Evolutionary conservation across 2,888 invertebrate species (phyloP).

Genomic region (Plagiodera versicolora): DNA sequence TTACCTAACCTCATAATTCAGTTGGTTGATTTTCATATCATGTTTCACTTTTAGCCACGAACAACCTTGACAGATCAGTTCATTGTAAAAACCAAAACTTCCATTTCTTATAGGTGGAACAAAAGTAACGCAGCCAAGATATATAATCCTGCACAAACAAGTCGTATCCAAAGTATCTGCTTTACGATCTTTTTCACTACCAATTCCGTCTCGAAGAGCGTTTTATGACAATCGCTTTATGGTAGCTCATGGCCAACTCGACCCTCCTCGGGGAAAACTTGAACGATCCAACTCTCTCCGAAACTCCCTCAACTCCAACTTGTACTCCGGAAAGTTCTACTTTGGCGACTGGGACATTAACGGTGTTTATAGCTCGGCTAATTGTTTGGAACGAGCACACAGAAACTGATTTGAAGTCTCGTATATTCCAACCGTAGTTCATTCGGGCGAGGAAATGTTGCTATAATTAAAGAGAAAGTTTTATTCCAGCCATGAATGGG

Average conservation of each 20-base stretch:
- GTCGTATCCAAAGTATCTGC: background rate
- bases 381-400: constrained; percentile 35
- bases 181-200: background rate
- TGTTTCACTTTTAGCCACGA: too few relatives aligned
- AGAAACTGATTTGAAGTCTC: background rate
- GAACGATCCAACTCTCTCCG: background rate
- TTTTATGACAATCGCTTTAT: background rate
- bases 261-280: background rate
- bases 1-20: too few relatives aligned
- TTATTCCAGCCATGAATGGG: background rate
- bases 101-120: too few relatives aligned
- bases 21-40: too few relatives aligned
- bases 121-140: too few relatives aligned
- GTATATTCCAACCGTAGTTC: background rate
- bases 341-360: constrained; percentile 17
- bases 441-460: background rate
- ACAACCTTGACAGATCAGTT: too few relatives aligned
- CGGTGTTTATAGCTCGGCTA: constrained; percentile 54
- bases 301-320: background rate
- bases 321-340: background rate
- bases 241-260: background rate
- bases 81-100: too few relatives aligned
- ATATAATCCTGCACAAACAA: background rate
- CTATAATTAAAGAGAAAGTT: background rate
- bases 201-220: background rate